Evolutionary conservation across 2,113 vertebrate genomes (phyloP).

Genomic region (Barbus barbus): DNA sequence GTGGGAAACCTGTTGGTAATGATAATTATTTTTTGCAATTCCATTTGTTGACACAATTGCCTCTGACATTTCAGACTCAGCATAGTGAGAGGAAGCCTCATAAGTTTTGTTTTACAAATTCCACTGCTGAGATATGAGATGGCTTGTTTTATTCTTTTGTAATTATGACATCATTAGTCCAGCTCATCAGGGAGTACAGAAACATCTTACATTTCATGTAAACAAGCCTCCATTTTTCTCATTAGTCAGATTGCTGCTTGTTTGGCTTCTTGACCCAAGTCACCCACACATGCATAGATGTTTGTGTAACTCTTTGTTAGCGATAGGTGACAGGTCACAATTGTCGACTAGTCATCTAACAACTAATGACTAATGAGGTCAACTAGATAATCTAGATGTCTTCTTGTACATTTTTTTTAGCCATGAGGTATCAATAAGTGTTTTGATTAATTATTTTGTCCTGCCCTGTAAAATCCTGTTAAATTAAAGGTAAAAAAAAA

Average conservation of each 20-base stretch:
- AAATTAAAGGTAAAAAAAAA: too few species aligned
- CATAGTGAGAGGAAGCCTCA: not conserved
- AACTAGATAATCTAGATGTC: not conserved
- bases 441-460: too few species aligned
- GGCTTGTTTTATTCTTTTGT: not conserved
- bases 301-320: conserved; percentile 4
- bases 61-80: not conserved
- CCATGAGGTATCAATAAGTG: not conserved
- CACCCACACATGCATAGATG: not conserved
- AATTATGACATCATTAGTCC: not conserved
- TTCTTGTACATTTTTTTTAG: not conserved
- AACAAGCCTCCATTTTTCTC: conserved; percentile 1
- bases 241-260: conserved; percentile 13
- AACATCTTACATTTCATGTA: conserved; percentile 17
- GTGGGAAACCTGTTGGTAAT: not conserved
- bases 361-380: not conserved
- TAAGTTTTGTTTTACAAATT: conserved; percentile 11
- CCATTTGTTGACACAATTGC: not conserved
- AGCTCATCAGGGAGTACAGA: not conserved
- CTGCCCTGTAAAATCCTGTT: not conserved
- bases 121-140: not conserved
- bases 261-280: conserved; percentile 2
- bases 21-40: not conserved
- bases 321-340: not conserved
- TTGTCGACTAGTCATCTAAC: not conserved